Evolutionary conservation across 2,113 vertebrate species (phyloP).

Genomic region (Elaphurus davidianus): DNA sequence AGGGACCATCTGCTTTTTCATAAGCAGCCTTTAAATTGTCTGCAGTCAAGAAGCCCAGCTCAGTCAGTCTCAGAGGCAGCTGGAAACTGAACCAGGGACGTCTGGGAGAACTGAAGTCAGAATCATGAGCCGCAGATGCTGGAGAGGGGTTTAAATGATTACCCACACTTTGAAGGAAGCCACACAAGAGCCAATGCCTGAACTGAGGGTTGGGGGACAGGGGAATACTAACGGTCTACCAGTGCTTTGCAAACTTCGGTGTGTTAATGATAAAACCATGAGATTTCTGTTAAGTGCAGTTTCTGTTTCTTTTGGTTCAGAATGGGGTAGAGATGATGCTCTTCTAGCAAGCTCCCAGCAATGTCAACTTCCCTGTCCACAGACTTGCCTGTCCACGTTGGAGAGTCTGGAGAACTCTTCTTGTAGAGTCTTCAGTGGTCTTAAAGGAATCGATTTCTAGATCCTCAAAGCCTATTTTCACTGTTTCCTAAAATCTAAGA

Average conservation of each 20-base stretch:
- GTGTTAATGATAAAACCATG: background rate
- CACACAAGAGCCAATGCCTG: rapidly evolving
- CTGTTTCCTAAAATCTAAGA: background rate
- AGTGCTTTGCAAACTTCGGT: background rate
- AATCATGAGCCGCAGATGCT: background rate
- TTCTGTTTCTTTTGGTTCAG: background rate
- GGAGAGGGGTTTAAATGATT: background rate
- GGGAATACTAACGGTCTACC: background rate
- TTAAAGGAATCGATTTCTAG: background rate
- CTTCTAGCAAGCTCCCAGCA: background rate
- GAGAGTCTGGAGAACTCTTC: background rate
- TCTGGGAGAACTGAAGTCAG: background rate
- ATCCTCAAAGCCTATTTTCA: background rate
- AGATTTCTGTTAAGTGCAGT: background rate
- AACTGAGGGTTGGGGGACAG: too few species aligned
- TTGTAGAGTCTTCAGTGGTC: background rate
- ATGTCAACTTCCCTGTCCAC: background rate
- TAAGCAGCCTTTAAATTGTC: background rate
- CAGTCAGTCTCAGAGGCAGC: background rate
- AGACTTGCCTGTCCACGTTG: background rate
- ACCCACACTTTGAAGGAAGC: background rate
- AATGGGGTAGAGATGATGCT: background rate
- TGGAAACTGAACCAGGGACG: background rate
- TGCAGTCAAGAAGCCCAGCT: background rate
- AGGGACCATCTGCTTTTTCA: background rate